Percentiles rank a stretch among this genome's conserved stretches.
Evolutionary conservation across 2,797 vertebrate species (phyloP).

Genomic region (Arremon brunneinucha): DNA sequence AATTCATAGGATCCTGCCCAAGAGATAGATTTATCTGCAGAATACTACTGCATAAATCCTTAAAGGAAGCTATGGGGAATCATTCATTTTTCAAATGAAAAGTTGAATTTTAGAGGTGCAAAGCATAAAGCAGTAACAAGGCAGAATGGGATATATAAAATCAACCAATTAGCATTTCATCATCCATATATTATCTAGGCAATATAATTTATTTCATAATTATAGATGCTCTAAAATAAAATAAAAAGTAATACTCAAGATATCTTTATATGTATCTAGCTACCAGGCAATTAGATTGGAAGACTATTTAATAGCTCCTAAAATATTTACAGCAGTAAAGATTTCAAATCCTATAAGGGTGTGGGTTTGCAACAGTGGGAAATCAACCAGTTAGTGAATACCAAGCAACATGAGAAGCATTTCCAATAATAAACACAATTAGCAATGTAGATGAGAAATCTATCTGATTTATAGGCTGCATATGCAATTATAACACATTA

Average conservation of each 20-base stretch:
- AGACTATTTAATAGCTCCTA: not conserved
- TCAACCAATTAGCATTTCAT: not conserved
- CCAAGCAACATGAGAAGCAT: conserved; percentile 39
- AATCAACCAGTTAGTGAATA: conserved; percentile 53
- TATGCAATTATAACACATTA: conserved; percentile 50
- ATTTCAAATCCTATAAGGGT: not conserved
- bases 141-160: not conserved
- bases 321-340: conserved; percentile 9
- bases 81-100: not conserved
- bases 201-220: not conserved
- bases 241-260: not conserved
- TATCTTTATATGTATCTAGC: not conserved
- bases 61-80: not conserved
- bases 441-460: conserved; percentile 30
- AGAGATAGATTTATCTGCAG: not conserved
- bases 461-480: conserved; percentile 62
- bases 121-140: not conserved
- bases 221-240: not conserved
- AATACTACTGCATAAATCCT: not conserved
- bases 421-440: conserved; percentile 67
- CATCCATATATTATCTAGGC: not conserved
- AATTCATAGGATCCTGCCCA: not conserved
- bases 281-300: not conserved
- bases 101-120: not conserved
- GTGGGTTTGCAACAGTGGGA: conserved; percentile 9